These are phyloP conservation scores for Pluvianellus socialis DNA, from an alignment of 2,113 vertebrate genomes.

Conservation along the genomic window DNA sequence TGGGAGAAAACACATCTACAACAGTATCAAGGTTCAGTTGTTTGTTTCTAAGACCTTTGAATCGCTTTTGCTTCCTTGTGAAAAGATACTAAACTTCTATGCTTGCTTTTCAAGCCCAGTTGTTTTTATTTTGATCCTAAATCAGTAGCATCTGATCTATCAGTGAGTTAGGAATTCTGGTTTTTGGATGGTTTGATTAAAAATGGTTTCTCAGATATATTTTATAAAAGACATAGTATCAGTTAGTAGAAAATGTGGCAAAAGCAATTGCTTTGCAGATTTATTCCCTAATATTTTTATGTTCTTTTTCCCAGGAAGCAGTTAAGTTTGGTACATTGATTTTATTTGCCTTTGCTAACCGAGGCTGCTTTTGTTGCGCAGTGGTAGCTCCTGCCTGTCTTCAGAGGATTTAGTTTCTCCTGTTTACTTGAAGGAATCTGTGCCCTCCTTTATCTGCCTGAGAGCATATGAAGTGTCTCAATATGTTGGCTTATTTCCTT, in stretches of 20 bases:
- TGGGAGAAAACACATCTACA: neutral
- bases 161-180: neutral
- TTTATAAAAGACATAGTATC: neutral
- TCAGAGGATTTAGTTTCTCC: neutral
- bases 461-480: neutral
- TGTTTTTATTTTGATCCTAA: neutral
- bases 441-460: neutral
- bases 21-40: neutral
- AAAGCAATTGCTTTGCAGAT: neutral
- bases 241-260: neutral
- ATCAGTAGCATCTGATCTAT: neutral
- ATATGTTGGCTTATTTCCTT: neutral
- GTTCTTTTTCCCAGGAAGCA: neutral
- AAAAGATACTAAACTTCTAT: neutral
- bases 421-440: neutral
- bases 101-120: neutral
- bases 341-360: constrained; percentile 10
- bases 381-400: neutral
- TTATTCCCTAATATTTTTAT: neutral
- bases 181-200: neutral
- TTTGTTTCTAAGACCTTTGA: neutral
- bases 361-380: neutral
- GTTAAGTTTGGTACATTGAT: neutral
- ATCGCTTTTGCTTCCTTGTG: neutral
- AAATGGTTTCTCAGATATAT: neutral